A percentile compares a stretch with the other conserved stretches of the same genome.
phyloP scores from a whole-genome alignment of 1,140 invertebrate genomes.

The Musca vetustissima region DNA sequence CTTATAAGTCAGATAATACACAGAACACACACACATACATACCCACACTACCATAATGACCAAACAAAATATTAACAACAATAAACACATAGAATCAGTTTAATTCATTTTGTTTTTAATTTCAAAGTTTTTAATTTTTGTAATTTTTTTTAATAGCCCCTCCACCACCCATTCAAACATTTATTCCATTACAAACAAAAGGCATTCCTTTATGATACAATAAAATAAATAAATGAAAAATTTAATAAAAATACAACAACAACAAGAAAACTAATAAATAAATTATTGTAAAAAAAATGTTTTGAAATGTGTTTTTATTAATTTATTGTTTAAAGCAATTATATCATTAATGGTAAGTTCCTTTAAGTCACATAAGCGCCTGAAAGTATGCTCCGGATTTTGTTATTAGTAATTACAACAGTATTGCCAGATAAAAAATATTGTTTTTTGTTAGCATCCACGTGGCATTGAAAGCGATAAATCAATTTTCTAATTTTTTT shows the following conservation, averaged over 20 bases:
- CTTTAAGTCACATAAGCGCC: background rate
- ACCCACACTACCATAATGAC: conserved; percentile 1
- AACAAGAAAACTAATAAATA: conserved; percentile 19
- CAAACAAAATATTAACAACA: too few species aligned
- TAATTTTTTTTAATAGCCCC: too few species aligned
- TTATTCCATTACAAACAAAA: conserved; percentile 8
- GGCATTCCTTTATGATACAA: conserved; percentile 26
- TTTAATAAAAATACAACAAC: background rate
- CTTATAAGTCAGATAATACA: background rate
- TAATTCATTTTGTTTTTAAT: too few species aligned
- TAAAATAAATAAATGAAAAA: conserved; percentile 18
- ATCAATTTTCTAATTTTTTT: too few species aligned
- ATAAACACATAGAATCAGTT: too few species aligned
- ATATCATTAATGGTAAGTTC: background rate
- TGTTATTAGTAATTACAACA: too few species aligned
- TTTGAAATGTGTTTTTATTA: conserved; percentile 1
- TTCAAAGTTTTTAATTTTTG: too few species aligned
- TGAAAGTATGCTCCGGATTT: too few species aligned
- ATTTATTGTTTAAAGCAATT: conserved; percentile 9
- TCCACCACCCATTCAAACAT: too few species aligned
- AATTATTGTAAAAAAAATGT: conserved; percentile 18
- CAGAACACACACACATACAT: conserved; percentile 4
- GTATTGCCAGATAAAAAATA: too few species aligned
- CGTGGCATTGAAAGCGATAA: too few species aligned
- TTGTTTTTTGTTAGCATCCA: too few species aligned